A percentile compares a stretch with the other conserved stretches of the same genome.
Conservation (phyloP, 2,113 vertebrate genomes). For the Cyanoliseus patagonus region DNA sequence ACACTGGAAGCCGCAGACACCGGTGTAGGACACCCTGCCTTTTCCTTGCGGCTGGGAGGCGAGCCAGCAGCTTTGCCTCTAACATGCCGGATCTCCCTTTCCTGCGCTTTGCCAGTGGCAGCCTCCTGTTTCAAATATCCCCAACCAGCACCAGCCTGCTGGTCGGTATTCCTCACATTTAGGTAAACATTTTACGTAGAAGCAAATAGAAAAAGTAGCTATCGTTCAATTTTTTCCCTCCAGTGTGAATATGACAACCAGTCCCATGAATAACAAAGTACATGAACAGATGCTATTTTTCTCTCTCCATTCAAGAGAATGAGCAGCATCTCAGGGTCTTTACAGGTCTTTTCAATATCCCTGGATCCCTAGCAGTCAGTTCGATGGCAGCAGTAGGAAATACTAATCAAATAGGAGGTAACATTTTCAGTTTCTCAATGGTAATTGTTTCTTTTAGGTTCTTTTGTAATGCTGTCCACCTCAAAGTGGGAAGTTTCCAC, state of each 20-base stretch:
- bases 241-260: neutral
- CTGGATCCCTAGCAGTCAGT: neutral
- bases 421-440: neutral
- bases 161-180: neutral
- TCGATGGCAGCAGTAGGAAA: neutral
- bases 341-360: neutral
- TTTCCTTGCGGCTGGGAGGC: neutral
- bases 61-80: neutral
- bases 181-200: neutral
- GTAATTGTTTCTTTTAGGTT: neutral
- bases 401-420: neutral
- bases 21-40: neutral
- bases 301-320: neutral
- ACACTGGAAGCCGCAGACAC: neutral
- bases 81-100: rapidly evolving
- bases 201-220: neutral
- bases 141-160: neutral
- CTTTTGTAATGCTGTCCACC: neutral
- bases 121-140: neutral
- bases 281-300: neutral
- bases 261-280: neutral
- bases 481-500: neutral
- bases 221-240: neutral
- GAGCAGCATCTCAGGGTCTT: neutral
- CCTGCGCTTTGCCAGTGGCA: neutral